Conservation (phyloP, 2,797 vertebrate species). For the Gorsachius magnificus region DNA sequence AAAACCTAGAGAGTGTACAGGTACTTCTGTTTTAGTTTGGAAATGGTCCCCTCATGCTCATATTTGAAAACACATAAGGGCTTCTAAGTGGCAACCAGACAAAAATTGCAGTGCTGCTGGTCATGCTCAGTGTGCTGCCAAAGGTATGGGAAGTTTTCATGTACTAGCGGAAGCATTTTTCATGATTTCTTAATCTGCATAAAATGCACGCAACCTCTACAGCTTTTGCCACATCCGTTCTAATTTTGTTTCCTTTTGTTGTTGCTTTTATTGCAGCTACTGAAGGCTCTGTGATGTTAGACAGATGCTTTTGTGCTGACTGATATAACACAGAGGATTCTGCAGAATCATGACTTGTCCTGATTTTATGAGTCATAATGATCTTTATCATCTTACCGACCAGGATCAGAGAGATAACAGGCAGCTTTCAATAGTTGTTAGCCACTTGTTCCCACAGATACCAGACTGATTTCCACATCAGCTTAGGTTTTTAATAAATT, state of each 20-base stretch:
- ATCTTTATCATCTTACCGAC: slow-evolving; percentile 55
- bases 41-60: not conserved
- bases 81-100: not conserved
- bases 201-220: not conserved
- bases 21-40: not conserved
- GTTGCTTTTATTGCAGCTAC: slow-evolving; percentile 42
- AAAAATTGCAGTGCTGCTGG: not conserved
- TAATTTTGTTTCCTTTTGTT: slow-evolving; percentile 49
- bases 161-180: not conserved
- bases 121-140: not conserved
- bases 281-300: slow-evolving; percentile 49
- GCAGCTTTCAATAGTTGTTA: slow-evolving; percentile 16
- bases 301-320: slow-evolving; percentile 54
- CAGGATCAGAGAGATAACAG: slow-evolving; percentile 40
- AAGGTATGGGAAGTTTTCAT: not conserved
- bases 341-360: slow-evolving; percentile 16
- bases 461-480: not conserved
- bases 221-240: not conserved
- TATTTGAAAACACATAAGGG: fast-evolving
- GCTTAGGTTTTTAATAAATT: slow-evolving; percentile 14
- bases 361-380: slow-evolving; percentile 52
- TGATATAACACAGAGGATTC: slow-evolving; percentile 46
- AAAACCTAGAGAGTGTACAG: not conserved
- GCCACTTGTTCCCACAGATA: slow-evolving; percentile 31
- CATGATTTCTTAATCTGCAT: not conserved